A percentile compares a stretch with the other conserved stretches of the same genome.
Conservation (phyloP, 2,113 vertebrate species). For the Silurus glanis region DNA sequence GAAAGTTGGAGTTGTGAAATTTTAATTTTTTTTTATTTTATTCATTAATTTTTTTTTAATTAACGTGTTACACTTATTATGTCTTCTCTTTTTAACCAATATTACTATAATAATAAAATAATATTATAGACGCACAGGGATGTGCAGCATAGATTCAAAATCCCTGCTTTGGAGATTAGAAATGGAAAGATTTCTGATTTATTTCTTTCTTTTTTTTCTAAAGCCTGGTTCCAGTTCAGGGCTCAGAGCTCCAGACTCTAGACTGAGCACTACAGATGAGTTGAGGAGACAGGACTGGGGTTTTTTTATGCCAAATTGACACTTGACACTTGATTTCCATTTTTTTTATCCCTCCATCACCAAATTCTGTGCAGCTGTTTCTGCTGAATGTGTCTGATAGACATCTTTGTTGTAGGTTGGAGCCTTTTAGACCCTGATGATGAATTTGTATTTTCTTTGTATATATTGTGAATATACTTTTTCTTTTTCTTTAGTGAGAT, state of each 20-base stretch:
- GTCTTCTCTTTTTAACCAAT: not conserved
- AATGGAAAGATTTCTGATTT: not conserved
- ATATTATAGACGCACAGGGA: not conserved
- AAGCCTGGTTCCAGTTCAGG: not conserved
- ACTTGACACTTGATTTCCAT: conserved; percentile 13
- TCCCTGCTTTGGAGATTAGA: not conserved
- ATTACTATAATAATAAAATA: not conserved
- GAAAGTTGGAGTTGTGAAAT: not conserved
- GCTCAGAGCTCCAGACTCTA: conserved; percentile 18
- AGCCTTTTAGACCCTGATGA: no score
- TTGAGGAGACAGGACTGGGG: not conserved
- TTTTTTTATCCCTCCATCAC: not conserved
- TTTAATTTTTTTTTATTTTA: not conserved
- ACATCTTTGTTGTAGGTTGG: not conserved
- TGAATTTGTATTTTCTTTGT: no score
- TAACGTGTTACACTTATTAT: not conserved
- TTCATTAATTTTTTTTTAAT: not conserved
- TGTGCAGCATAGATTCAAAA: not conserved
- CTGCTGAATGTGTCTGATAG: not conserved
- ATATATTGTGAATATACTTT: no score
- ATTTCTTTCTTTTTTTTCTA: not conserved
- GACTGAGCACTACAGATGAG: conserved; percentile 5
- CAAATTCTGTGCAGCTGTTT: not conserved
- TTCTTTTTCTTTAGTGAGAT: no score
- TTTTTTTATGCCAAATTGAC: conserved; percentile 5